Percentiles rank a stretch among this genome's conserved stretches.
Evolutionary conservation across 2,113 vertebrate species (phyloP).

Genomic region (Phrynosoma blainvillii): DNA sequence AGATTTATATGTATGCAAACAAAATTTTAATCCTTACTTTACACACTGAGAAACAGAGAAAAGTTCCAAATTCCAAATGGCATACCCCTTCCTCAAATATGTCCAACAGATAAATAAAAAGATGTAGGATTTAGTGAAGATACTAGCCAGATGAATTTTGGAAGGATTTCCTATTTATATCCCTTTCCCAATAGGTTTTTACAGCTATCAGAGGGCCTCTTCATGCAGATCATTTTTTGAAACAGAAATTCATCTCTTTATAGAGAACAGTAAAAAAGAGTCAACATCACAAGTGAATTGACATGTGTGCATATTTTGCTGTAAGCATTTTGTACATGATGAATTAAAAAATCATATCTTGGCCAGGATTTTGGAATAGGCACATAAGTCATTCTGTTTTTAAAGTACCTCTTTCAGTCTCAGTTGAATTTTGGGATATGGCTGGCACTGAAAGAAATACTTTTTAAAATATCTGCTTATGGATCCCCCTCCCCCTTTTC

Average conservation of each 20-base stretch:
- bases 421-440: not conserved
- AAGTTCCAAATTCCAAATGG: conserved; percentile 3
- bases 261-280: not conserved
- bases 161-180: not conserved
- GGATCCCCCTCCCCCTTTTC: no score
- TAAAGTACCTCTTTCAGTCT: no score
- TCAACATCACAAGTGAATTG: not conserved
- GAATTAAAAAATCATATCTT: not conserved
- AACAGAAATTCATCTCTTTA: not conserved
- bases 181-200: not conserved
- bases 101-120: not conserved
- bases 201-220: not conserved
- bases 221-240: not conserved
- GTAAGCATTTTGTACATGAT: not conserved
- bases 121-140: not conserved
- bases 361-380: not conserved
- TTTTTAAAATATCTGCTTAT: not conserved
- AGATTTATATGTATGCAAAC: not conserved
- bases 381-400: not conserved
- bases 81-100: not conserved
- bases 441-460: not conserved
- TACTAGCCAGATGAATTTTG: not conserved
- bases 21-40: conserved; percentile 18
- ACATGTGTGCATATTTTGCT: not conserved
- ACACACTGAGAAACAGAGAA: conserved; percentile 8